These are phyloP conservation scores for Plecotus auritus DNA, from an alignment of 2,113 vertebrate species.

Conservation along the genomic window DNA sequence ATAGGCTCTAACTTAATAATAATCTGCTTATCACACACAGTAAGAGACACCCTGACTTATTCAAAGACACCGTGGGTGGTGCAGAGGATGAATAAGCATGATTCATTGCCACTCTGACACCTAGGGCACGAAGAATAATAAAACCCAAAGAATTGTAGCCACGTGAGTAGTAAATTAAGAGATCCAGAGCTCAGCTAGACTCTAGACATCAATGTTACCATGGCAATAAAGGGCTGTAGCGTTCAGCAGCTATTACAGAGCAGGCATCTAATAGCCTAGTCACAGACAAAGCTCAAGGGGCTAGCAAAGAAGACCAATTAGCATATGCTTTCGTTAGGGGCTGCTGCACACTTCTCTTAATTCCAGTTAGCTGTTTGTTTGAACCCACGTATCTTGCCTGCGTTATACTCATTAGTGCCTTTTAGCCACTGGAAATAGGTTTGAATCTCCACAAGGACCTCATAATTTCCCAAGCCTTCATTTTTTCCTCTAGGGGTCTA, in stretches of 20 bases:
- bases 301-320: constrained; percentile 72
- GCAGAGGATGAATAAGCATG: constrained; percentile 74
- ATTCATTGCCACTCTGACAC: constrained; percentile 73
- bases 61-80: constrained; percentile 70
- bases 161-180: constrained; percentile 76
- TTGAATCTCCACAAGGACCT: constrained; percentile 56
- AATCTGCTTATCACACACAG: constrained; percentile 68
- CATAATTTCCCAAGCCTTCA: constrained; percentile 55
- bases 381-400: constrained; percentile 52
- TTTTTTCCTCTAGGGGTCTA: neutral
- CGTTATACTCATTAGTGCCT: constrained; percentile 62
- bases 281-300: constrained; percentile 71
- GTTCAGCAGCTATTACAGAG: constrained; percentile 71
- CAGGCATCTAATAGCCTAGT: constrained; percentile 70
- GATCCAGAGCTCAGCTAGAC: constrained; percentile 68
- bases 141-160: constrained; percentile 70
- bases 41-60: constrained; percentile 74
- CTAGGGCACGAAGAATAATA: constrained; percentile 71
- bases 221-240: constrained; percentile 71
- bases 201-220: constrained; percentile 72
- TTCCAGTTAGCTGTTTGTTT: constrained; percentile 73
- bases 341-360: constrained; percentile 70
- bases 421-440: constrained; percentile 60
- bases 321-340: constrained; percentile 69
- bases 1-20: constrained; percentile 71